phyloP scores from a whole-genome alignment of 2,888 invertebrate genomes.

The Melanchra persicariae region DNA sequence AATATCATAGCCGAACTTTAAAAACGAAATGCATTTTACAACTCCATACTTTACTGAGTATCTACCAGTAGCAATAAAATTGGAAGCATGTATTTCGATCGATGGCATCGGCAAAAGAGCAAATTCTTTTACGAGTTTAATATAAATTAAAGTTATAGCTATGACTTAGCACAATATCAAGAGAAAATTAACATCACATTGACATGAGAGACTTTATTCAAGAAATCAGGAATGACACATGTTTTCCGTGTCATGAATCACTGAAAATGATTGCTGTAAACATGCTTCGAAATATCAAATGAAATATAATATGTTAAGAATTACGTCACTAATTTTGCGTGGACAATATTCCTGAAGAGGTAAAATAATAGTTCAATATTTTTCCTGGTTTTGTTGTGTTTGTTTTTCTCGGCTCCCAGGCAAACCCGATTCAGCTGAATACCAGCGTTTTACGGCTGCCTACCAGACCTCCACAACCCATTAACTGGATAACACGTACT shows the following conservation, averaged over 20 bases:
- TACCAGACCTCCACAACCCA: too few species aligned
- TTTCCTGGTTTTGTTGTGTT: not conserved
- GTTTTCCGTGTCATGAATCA: conserved; percentile 22
- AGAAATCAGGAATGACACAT: conserved; percentile 1
- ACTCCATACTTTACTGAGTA: too few species aligned
- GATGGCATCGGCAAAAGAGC: not conserved
- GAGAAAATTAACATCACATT: conserved; percentile 18
- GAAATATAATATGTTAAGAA: not conserved
- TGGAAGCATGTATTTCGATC: not conserved
- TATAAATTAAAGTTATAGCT: not conserved
- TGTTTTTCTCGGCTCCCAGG: not conserved
- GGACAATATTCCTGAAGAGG: not conserved
- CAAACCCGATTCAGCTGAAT: too few species aligned
- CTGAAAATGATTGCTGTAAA: not conserved
- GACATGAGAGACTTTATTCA: conserved; percentile 9
- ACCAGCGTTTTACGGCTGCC: too few species aligned
- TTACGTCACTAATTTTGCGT: not conserved
- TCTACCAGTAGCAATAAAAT: too few species aligned
- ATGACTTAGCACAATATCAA: conserved; percentile 22
- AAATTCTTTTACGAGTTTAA: not conserved
- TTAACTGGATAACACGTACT: too few species aligned
- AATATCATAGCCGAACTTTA: too few species aligned
- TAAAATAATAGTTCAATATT: not conserved
- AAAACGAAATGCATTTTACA: too few species aligned
- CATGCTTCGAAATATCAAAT: not conserved